Evolutionary conservation across 1,140 invertebrate genomes (phyloP).

Genomic region (Druon quercuslanigerum): DNA sequence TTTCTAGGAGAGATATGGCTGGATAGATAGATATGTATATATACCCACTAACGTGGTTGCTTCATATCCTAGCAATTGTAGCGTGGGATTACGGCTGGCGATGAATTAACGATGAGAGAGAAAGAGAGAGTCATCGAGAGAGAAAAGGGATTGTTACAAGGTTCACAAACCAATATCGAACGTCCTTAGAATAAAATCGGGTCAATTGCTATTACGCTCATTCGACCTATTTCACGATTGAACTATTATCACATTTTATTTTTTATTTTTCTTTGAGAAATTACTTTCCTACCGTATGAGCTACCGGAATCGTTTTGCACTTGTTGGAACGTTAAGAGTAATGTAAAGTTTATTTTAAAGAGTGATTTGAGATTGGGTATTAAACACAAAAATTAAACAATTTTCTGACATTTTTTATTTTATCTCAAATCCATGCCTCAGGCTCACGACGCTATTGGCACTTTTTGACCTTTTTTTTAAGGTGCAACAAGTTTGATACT

Average conservation of each 20-base stretch:
- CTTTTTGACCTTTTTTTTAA: too few relatives aligned
- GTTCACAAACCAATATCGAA: slow-evolving; percentile 5
- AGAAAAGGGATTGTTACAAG: slow-evolving; percentile 11
- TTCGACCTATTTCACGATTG: slow-evolving; percentile 7
- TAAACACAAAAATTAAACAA: too few relatives aligned
- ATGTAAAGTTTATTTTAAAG: too few relatives aligned
- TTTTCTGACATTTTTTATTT: too few relatives aligned
- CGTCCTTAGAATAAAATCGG: slow-evolving; percentile 13
- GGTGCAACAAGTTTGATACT: too few relatives aligned
- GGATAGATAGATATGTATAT: neutral
- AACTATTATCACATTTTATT: neutral
- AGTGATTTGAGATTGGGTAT: too few relatives aligned
- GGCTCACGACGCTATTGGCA: too few relatives aligned
- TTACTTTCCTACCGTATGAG: neutral
- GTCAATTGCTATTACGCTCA: slow-evolving; percentile 1
- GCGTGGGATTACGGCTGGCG: slow-evolving; percentile 17
- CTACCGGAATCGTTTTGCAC: too few relatives aligned
- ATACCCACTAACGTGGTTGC: slow-evolving; percentile 2
- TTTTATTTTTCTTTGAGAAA: neutral
- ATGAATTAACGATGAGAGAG: slow-evolving; percentile 29
- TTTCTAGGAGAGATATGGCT: slow-evolving; percentile 15
- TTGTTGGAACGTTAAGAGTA: too few relatives aligned
- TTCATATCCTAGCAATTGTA: slow-evolving; percentile 31
- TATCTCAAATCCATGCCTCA: too few relatives aligned
- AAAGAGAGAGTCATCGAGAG: neutral